Base-by-base conservation (phyloP, 2,797 vertebrate genomes). In the Pangasius sanitwongsei region DNA sequence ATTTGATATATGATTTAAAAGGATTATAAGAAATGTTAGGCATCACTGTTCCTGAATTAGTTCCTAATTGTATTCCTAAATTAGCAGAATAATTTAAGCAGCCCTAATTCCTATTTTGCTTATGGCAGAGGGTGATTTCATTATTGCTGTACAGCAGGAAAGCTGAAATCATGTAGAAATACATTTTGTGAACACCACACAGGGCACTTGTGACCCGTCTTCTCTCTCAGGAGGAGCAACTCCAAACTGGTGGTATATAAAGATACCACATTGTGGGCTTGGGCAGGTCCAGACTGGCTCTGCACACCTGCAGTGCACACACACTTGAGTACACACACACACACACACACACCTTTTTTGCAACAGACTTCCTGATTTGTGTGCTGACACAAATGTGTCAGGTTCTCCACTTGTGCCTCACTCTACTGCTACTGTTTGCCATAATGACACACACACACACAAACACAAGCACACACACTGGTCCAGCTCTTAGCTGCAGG, bases 341-440 rank as follows among this genome's bases (percentile, higher is more conserved):
- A 55, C 53, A 75, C 81, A 88, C 67, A 31, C 28, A 15, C 41
- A 74, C 44, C 37, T 44, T 74, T 87, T 84, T 89, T 84, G 83
- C 91, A 88, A 83, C 89, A 88, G 20, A 87, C 94, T 95, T 95
- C 96, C 95, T 93, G 93, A 92, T 20, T 92, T 89, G 85, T 86
- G 88, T 89, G 91, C 86, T 93, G 94, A 96, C 94, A 85, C 41
- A 90, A 41, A 69, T 31, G 92, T 94, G 93, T 94, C 89, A 59
- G 86, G 75, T 86, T 93, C 92, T 94, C 92, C 92, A 91, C 93
- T 91, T 91, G 89, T 75, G 84, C 87, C 86, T 88, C 80, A 91
- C 92, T 93, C 93, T 90, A 86, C 90, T 78, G 92, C 89, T 88
- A n/a, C 61, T 88, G 89, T 91, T 90, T 91, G 50, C 63, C 63